Conservation (phyloP, 2,113 vertebrate genomes). For the Channa argus region DNA sequence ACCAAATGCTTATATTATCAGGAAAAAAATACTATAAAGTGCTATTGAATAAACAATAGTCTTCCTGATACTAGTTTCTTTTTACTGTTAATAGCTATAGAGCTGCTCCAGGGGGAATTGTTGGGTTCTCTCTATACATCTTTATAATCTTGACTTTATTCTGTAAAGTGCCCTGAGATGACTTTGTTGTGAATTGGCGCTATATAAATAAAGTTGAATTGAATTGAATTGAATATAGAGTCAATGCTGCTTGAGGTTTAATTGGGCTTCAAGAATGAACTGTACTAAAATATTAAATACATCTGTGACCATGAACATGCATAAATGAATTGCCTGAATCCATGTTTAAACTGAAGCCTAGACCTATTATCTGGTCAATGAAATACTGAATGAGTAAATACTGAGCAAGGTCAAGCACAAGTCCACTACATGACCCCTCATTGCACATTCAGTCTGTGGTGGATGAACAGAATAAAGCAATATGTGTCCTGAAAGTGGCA, state of each 20-base stretch:
- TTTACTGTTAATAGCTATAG: slow-evolving; percentile 21
- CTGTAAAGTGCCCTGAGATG: no score
- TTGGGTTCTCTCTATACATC: no score
- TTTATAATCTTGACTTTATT: no score
- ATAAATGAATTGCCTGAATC: slow-evolving; percentile 36
- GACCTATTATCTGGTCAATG: slow-evolving; percentile 25
- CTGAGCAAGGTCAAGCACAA: slow-evolving; percentile 17
- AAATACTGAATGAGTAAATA: slow-evolving; percentile 26
- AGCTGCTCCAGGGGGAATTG: no score
- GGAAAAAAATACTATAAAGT: background rate
- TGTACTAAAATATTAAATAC: slow-evolving; percentile 38
- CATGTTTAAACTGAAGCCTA: slow-evolving; percentile 21
- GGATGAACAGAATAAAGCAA: no score
- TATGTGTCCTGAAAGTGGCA: no score
- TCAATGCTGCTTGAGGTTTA: slow-evolving; percentile 19
- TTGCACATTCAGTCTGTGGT: no score
- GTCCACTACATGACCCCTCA: background rate
- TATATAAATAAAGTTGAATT: no score
- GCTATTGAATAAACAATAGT: background rate
- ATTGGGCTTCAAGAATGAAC: background rate
- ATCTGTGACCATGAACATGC: slow-evolving; percentile 26
- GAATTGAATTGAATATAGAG: no score
- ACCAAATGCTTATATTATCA: slow-evolving; percentile 7
- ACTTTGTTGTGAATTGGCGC: no score
- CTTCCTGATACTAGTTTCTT: slow-evolving; percentile 17